Percentiles rank a stretch among this genome's conserved stretches.
phyloP scores from a whole-genome alignment of 2,888 invertebrate genomes.

The Electrophaes corylata region DNA sequence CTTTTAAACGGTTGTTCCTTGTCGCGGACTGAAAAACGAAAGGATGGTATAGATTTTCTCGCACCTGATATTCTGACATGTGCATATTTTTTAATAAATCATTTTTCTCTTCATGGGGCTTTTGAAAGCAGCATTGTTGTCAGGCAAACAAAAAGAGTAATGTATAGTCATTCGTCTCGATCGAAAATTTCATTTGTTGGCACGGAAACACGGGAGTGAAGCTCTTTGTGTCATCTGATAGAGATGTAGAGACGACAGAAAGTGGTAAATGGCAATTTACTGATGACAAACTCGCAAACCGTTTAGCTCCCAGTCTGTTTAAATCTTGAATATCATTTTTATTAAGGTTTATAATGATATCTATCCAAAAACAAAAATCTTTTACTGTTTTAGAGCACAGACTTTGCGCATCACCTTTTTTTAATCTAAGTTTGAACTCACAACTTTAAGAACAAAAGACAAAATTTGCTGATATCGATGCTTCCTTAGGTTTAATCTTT shows the following conservation, averaged over 20 bases:
- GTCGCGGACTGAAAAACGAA: constrained; percentile 10
- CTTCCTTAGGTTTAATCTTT: too few species aligned
- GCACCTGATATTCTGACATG: constrained; percentile 18
- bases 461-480: too few species aligned
- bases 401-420: too few species aligned
- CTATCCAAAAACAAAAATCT: too few species aligned
- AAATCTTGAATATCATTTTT: too few species aligned
- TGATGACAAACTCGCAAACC: constrained; percentile 24
- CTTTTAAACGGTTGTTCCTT: constrained; percentile 19
- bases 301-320: too few species aligned
- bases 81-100: constrained; percentile 39
- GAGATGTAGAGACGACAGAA: constrained; percentile 53
- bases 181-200: constrained; percentile 76
- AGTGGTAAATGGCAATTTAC: constrained; percentile 36
- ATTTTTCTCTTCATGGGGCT: constrained; percentile 45
- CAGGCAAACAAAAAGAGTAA: constrained; percentile 68
- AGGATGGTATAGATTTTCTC: constrained; percentile 4
- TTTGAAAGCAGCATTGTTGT: constrained; percentile 61
- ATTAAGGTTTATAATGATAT: too few species aligned
- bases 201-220: constrained; percentile 49
- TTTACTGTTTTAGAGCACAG: too few species aligned
- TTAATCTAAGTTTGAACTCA: too few species aligned
- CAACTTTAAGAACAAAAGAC: too few species aligned
- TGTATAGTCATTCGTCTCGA: constrained; percentile 73
- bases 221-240: constrained; percentile 62